These are phyloP conservation scores for Hedychridium roseum DNA, from an alignment of 2,888 invertebrate species.

Conservation along the genomic window DNA sequence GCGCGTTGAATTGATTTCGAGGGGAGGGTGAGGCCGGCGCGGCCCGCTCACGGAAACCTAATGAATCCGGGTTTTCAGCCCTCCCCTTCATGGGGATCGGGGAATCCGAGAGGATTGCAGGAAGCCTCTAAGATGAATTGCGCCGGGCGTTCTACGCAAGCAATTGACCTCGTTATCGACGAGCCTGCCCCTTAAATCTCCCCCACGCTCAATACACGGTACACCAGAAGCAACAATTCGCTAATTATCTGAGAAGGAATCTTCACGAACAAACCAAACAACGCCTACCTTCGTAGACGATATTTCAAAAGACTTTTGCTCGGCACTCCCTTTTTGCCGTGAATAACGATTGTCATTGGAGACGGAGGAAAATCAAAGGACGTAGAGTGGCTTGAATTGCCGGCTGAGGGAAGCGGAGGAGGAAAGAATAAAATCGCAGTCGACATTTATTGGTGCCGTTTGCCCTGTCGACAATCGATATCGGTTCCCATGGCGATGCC, in stretches of 20 bases:
- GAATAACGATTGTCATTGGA: constrained; percentile 15
- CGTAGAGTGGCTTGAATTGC: constrained; percentile 24
- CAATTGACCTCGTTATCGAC: not conserved
- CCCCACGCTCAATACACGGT: too few species aligned
- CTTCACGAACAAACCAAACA: too few species aligned
- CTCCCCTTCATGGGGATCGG: constrained; percentile 21
- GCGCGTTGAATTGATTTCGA: constrained; percentile 41
- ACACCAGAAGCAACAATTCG: too few species aligned
- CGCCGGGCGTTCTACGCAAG: too few species aligned
- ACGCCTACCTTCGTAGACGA: not conserved
- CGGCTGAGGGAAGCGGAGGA: constrained; percentile 21
- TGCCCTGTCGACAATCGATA: constrained; percentile 55
- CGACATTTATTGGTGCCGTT: constrained; percentile 33
- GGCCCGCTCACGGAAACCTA: constrained; percentile 28
- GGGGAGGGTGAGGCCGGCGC: not conserved
- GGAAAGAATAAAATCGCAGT: constrained; percentile 14
- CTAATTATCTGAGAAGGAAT: too few species aligned
- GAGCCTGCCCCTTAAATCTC: too few species aligned
- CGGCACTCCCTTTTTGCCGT: constrained; percentile 6
- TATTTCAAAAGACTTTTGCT: too few species aligned
- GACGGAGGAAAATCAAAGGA: too few species aligned
- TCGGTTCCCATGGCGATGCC: constrained; percentile 60
- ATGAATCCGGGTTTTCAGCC: constrained; percentile 38
- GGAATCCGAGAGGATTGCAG: constrained; percentile 1
- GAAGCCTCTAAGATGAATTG: too few species aligned